phyloP scores from a whole-genome alignment of 2,113 vertebrate species.

The Meleagris gallopavo region DNA sequence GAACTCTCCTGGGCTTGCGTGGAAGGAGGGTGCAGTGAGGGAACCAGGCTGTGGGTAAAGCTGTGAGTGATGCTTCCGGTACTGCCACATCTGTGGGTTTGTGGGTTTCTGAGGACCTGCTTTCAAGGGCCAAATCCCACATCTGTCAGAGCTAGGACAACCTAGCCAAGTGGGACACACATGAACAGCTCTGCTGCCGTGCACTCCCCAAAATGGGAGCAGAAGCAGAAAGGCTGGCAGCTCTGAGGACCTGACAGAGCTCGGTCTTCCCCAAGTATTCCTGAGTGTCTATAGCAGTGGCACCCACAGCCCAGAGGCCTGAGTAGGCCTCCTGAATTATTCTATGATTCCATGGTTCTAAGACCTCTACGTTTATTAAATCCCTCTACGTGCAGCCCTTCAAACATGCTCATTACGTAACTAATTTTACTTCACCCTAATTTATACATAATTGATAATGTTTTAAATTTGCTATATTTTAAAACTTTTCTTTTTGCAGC shows the following conservation, averaged over 20 bases:
- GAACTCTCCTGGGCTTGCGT: neutral
- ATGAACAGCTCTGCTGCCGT: fast-evolving
- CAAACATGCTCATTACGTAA: neutral
- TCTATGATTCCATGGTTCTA: neutral
- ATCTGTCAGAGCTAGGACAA: fast-evolving
- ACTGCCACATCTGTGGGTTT: fast-evolving
- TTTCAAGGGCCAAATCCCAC: neutral
- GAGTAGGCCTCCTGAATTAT: neutral
- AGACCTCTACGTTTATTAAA: neutral
- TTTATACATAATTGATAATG: neutral
- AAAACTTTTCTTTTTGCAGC: neutral
- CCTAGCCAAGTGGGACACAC: fast-evolving
- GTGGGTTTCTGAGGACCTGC: neutral
- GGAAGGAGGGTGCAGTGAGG: fast-evolving
- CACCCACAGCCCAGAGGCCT: neutral
- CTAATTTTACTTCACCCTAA: neutral
- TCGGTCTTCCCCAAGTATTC: neutral
- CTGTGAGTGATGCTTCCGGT: fast-evolving
- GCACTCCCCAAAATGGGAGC: fast-evolving
- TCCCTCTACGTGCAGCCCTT: neutral
- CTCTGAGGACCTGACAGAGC: neutral
- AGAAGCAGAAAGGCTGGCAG: neutral
- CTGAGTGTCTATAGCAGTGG: neutral
- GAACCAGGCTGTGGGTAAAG: neutral
- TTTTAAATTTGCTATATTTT: neutral